A percentile compares a stretch with the other conserved stretches of the same genome.
These are phyloP conservation scores for Diplazon laetatorius DNA, from an alignment of 2,888 invertebrate genomes.

Conservation along the genomic window DNA sequence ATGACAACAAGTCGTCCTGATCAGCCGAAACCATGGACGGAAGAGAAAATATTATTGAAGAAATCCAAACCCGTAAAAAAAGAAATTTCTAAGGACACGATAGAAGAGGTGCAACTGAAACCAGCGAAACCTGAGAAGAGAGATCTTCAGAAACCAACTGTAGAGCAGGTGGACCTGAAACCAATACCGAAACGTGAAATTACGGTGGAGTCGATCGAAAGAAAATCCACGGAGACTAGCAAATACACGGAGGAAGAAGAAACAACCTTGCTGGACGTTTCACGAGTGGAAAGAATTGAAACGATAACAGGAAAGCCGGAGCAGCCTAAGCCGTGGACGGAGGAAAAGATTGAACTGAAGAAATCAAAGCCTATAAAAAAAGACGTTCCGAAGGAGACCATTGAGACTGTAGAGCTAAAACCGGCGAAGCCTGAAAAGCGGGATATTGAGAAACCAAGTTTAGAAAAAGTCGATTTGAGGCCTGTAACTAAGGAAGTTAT, in stretches of 20 bases:
- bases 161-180: conserved; percentile 67
- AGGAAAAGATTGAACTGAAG: conserved; percentile 86
- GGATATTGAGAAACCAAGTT: conserved; percentile 72
- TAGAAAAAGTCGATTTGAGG: conserved; percentile 71
- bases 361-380: conserved; percentile 81
- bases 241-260: conserved; percentile 74
- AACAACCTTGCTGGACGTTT: conserved; percentile 59
- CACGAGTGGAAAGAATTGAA: conserved; percentile 61
- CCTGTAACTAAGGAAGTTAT: conserved; percentile 66
- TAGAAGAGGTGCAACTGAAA: conserved; percentile 84
- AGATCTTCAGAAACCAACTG: conserved; percentile 69
- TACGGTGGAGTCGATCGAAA: conserved; percentile 20
- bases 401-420: conserved; percentile 84
- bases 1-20: conserved; percentile 82
- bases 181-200: conserved; percentile 55
- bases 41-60: conserved; percentile 85
- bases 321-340: conserved; percentile 85
- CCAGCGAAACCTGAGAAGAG: conserved; percentile 84
- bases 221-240: conserved; percentile 45
- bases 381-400: conserved; percentile 80
- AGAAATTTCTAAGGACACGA: conserved; percentile 78
- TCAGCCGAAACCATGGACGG: conserved; percentile 79
- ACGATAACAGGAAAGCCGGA: conserved; percentile 53
- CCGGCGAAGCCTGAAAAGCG: conserved; percentile 84
- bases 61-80: conserved; percentile 80